Evolutionary conservation across 2,797 vertebrate genomes (phyloP).

Genomic region (Sebastes aleutianus): DNA sequence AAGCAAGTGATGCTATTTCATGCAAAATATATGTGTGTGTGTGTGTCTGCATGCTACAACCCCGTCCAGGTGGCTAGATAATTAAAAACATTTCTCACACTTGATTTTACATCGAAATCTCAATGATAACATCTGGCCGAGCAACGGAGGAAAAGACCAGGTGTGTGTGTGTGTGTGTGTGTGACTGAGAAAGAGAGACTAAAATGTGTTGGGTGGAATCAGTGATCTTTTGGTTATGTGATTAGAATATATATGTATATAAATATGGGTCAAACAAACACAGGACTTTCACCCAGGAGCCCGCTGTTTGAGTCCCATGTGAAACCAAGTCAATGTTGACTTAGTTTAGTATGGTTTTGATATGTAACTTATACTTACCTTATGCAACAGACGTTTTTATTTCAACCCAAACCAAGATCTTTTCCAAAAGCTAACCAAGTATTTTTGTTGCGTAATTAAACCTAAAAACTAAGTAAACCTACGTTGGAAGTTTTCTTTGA

Average conservation of each 20-base stretch:
- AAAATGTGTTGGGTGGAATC: not conserved
- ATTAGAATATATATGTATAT: not conserved
- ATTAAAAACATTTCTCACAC: slow-evolving; percentile 80
- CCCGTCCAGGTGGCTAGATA: slow-evolving; percentile 78
- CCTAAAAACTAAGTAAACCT: no score
- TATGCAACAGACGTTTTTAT: no score
- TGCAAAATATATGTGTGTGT: not conserved
- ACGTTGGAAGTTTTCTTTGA: no score
- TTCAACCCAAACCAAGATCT: no score
- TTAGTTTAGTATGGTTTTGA: no score
- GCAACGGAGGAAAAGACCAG: slow-evolving; percentile 2
- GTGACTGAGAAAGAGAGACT: not conserved
- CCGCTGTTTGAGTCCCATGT: no score
- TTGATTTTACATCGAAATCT: slow-evolving; percentile 68
- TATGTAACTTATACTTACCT: no score
- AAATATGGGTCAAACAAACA: no score
- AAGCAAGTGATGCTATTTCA: not conserved
- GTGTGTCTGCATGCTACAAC: slow-evolving; percentile 22
- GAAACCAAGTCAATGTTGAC: no score
- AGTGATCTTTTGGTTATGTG: slow-evolving; percentile 6
- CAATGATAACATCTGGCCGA: slow-evolving; percentile 64
- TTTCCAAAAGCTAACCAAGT: no score
- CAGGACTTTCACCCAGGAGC: no score
- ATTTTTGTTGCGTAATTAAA: no score
- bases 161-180: slow-evolving; percentile 18